Conservation (phyloP, 2,888 invertebrate species). For the Lepidocyrtinus sp. region DNA sequence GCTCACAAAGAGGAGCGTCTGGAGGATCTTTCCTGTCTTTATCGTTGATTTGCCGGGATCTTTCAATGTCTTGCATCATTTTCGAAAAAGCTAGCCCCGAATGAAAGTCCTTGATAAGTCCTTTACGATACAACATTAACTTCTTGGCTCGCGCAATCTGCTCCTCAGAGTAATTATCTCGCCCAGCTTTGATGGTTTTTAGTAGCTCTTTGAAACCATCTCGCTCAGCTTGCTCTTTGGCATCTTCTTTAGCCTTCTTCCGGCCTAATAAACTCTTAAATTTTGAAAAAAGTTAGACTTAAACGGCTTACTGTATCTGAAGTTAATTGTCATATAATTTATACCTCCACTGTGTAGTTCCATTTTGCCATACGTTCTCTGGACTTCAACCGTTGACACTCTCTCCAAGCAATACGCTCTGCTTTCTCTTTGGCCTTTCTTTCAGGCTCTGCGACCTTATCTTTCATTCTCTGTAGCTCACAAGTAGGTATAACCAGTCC, state of each 20-base stretch:
- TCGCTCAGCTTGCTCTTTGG: constrained; percentile 47
- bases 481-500: constrained; percentile 63
- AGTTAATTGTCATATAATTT: constrained; percentile 5
- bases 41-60: constrained; percentile 1
- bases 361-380: constrained; percentile 63
- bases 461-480: constrained; percentile 54
- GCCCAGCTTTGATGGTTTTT: constrained; percentile 44
- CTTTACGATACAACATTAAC: constrained; percentile 65
- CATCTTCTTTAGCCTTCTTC: constrained; percentile 58
- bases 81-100: constrained; percentile 64
- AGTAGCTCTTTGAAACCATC: constrained; percentile 50
- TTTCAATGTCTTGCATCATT: constrained; percentile 62
- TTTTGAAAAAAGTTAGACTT: not conserved
- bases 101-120: constrained; percentile 67
- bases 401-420: constrained; percentile 42
- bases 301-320: not conserved
- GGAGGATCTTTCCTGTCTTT: constrained; percentile 28
- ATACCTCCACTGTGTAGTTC: constrained; percentile 68
- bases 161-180: constrained; percentile 52
- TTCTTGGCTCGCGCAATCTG: constrained; percentile 58
- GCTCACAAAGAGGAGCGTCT: constrained; percentile 47
- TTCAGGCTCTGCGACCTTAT: constrained; percentile 55
- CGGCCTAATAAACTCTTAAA: constrained; percentile 60
- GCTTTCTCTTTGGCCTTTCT: constrained; percentile 50
- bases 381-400: constrained; percentile 55